A percentile compares a stretch with the other conserved stretches of the same genome.
These are phyloP conservation scores for Drosophila tsacasi DNA, from an alignment of 1,140 invertebrate species.

Conservation along the genomic window DNA sequence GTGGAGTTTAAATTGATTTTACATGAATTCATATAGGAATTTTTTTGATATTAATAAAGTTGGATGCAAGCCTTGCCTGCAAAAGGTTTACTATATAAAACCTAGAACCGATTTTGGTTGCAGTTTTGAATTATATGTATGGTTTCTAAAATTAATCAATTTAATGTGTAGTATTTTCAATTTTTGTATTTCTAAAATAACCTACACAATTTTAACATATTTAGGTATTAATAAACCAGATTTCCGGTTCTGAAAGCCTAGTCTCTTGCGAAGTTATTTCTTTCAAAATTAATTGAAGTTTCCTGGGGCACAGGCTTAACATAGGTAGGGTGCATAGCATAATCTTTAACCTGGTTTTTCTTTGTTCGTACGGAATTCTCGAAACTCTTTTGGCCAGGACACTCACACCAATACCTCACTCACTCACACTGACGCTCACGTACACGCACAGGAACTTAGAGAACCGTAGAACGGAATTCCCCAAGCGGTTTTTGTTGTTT, in stretches of 20 bases:
- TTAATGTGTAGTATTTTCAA: background rate
- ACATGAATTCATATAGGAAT: no score
- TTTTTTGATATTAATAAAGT: no score
- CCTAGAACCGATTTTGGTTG: no score
- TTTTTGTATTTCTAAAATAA: background rate
- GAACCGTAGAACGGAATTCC: constrained; percentile 45
- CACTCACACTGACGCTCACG: background rate
- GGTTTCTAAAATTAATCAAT: background rate
- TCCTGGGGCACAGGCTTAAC: constrained; percentile 19
- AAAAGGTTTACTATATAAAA: no score
- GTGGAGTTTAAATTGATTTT: background rate
- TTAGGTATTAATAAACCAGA: background rate
- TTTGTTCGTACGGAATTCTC: constrained; percentile 32
- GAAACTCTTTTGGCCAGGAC: constrained; percentile 19
- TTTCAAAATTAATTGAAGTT: constrained; percentile 4
- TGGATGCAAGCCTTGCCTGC: no score
- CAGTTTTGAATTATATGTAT: no score
- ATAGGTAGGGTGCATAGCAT: constrained; percentile 23
- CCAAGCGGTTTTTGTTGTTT: constrained; percentile 44
- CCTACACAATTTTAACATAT: no score
- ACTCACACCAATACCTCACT: background rate
- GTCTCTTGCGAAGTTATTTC: background rate
- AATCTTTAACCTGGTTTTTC: constrained; percentile 43
- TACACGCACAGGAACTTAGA: constrained; percentile 1
- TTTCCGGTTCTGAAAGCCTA: background rate